Conservation (phyloP, 2,797 vertebrate species). For the Geotrypetes seraphini region DNA sequence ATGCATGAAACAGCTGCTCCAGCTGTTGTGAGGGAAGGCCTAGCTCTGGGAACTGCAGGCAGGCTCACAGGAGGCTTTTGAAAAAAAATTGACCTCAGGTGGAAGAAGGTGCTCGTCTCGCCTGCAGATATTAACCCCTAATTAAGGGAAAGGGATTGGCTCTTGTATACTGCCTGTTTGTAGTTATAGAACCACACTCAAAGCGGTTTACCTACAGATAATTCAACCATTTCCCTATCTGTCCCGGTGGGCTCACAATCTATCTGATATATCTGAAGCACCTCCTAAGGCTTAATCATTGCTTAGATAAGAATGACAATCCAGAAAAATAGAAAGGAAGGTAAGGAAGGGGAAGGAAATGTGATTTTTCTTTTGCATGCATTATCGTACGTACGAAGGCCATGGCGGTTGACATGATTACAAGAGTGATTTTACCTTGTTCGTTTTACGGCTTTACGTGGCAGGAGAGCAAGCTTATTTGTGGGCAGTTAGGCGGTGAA, state of each 20-base stretch:
- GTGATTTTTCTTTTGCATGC: conserved; percentile 12
- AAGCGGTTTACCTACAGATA: too few species aligned
- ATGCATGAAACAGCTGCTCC: conserved; percentile 21
- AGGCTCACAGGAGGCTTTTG: conserved; percentile 24
- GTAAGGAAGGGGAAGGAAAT: conserved; percentile 15
- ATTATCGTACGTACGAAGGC: too few species aligned
- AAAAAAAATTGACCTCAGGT: conserved; percentile 35
- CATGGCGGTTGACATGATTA: conserved; percentile 28
- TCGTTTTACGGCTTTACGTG: conserved; percentile 27
- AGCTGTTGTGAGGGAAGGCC: conserved; percentile 28
- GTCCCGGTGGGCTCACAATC: too few species aligned
- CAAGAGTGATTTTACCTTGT: conserved; percentile 28
- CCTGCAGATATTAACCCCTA: conserved; percentile 42
- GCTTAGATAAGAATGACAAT: conserved; percentile 27
- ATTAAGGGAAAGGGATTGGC: too few species aligned
- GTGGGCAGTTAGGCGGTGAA: conserved; percentile 37
- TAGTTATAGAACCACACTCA: too few species aligned
- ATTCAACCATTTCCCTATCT: too few species aligned
- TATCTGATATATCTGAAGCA: conserved; percentile 18
- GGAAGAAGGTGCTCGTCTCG: conserved; percentile 31
- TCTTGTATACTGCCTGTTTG: too few species aligned
- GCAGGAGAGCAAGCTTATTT: conserved; percentile 34
- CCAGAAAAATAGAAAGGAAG: conserved; percentile 21
- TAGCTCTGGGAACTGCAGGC: conserved; percentile 34
- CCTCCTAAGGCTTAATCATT: conserved; percentile 31